These are phyloP conservation scores for Esox niger DNA, from an alignment of 2,113 vertebrate genomes.

Conservation along the genomic window DNA sequence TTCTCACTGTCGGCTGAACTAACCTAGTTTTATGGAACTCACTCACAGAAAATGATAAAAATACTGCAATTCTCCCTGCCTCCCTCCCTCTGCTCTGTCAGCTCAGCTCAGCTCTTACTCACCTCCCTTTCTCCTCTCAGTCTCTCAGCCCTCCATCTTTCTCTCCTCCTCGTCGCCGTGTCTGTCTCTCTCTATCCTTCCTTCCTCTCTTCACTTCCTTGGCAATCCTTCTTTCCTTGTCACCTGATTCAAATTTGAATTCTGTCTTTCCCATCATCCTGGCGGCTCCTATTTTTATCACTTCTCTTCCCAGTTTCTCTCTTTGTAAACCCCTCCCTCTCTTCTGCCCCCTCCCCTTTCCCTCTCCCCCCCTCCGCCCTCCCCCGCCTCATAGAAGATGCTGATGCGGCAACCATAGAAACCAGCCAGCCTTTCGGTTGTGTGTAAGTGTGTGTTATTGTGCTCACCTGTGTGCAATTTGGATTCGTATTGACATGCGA, in stretches of 20 bases:
- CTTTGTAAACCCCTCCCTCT: neutral
- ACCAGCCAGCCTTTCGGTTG: too few relatives aligned
- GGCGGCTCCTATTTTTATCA: neutral
- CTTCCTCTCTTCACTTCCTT: neutral
- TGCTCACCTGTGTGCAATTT: too few relatives aligned
- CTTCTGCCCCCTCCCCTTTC: too few relatives aligned
- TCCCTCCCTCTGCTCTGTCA: slow-evolving; percentile 9
- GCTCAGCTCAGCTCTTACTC: neutral
- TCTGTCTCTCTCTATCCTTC: slow-evolving; percentile 8
- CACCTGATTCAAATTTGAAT: too few relatives aligned
- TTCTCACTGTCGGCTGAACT: slow-evolving; percentile 52
- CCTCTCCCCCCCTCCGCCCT: neutral
- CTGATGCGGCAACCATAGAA: slow-evolving; percentile 19
- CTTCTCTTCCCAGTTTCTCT: neutral
- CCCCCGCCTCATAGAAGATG: slow-evolving; percentile 9
- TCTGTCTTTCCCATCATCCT: slow-evolving; percentile 2
- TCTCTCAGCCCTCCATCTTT: neutral
- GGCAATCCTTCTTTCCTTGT: too few relatives aligned
- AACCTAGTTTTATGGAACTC: slow-evolving; percentile 67
- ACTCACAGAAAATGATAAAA: slow-evolving; percentile 59
- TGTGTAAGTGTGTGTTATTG: too few relatives aligned
- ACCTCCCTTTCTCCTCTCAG: neutral
- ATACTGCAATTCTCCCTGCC: slow-evolving; percentile 49
- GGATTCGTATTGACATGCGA: too few relatives aligned
- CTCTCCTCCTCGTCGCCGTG: neutral